Evolutionary conservation across 2,797 vertebrate species (phyloP), one percentile per base, ranked within the genome.

Genomic region (Chelidonichthys spinosus): DNA sequence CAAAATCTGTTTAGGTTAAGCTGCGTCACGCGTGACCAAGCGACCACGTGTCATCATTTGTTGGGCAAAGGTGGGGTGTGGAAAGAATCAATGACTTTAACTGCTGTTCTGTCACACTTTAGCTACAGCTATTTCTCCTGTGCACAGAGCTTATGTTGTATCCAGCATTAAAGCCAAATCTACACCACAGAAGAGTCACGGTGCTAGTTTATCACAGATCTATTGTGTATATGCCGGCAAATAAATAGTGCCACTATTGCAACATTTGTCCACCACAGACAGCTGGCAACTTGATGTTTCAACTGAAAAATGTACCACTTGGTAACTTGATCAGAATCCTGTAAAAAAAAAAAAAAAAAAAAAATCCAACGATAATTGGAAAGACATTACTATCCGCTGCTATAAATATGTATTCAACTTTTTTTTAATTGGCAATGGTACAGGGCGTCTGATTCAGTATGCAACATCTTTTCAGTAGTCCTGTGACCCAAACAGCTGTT

Each of bases 31-130:
- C 5, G 15, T 72, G 62, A 66, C 50, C 65, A 47, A 69, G 18
- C 35, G 69, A 59, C 58, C 53, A 66, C 7, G 2, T 70, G 39
- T 72, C 44, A 74, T 67, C 58, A 63, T 80, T 82, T 72, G 39
- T 39, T 10, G 33, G 55, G 18, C 39, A 42, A 43, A 63, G 52
- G 50, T 58, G 58, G 39, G 18, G 14, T 13, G 58, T 40, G 11
- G 53, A 67, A 46, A 43, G 18, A 76, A 39, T 42, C 46, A 33
- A 18, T 14, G 8, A 60, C 62, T 70, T 58, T 7, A 2, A 49
- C 54, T 25, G 43, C 25, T 55, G 52, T 67, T 63, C 32, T 62
- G 32, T 59, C 25, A 52, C 32, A 54, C 52, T 67, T 11, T 2
- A 25, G 17, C 42, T 50, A 5, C 53, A 53, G 36, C 17, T 7